phyloP scores from a whole-genome alignment of 2,113 vertebrate species.

The Percina caprodes region DNA sequence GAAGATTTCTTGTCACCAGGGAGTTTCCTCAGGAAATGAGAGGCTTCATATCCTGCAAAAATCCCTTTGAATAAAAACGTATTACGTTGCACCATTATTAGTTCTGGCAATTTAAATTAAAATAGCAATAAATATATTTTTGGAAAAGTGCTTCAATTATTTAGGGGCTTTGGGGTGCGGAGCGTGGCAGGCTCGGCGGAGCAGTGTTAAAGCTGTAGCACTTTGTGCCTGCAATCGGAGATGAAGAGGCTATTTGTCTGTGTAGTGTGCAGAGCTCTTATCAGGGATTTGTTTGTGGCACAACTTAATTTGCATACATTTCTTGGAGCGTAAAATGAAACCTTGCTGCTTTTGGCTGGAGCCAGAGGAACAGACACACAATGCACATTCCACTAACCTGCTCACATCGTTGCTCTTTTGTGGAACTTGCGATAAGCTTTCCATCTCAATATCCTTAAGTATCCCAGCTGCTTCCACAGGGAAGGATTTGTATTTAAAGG shows the following conservation, averaged over 20 bases:
- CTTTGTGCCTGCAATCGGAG: conserved; percentile 64
- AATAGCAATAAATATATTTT: conserved; percentile 42
- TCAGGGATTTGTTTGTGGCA: conserved; percentile 71
- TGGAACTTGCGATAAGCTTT: conserved; percentile 27
- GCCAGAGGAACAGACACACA: conserved; percentile 49
- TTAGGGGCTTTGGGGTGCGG: conserved; percentile 55
- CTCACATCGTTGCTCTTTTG: conserved; percentile 20
- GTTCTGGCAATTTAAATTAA: conserved; percentile 46
- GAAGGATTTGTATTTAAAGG: not conserved
- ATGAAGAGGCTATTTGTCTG: conserved; percentile 76
- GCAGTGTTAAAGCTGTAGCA: conserved; percentile 54
- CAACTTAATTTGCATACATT: conserved; percentile 74
- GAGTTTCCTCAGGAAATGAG: not conserved
- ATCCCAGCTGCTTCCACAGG: not conserved
- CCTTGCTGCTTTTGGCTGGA: conserved; percentile 56
- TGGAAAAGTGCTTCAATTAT: conserved; percentile 54
- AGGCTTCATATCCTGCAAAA: not conserved
- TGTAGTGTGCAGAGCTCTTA: conserved; percentile 63
- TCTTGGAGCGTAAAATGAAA: conserved; percentile 65
- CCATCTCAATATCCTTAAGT: not conserved
- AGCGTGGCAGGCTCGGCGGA: conserved; percentile 34
- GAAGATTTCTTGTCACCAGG: not conserved
- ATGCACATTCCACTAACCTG: conserved; percentile 20
- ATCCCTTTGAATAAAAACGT: not conserved
- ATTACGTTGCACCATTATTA: conserved; percentile 30